A percentile compares a stretch with the other conserved stretches of the same genome.
Conservation (phyloP, 2,113 vertebrate species). For the Larimichthys crocea region DNA sequence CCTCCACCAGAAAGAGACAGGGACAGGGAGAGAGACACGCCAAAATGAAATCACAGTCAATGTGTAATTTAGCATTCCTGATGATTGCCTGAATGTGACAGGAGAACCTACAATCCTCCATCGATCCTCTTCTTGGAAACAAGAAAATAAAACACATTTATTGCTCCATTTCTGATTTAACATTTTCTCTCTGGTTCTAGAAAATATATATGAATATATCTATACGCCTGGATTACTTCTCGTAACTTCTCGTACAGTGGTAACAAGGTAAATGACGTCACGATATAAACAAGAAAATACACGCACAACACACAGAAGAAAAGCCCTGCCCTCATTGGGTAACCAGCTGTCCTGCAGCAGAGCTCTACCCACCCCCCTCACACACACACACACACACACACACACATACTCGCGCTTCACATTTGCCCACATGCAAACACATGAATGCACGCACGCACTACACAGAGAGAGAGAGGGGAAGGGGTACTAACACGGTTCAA, state of each 20-base stretch:
- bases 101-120: slow-evolving; percentile 64
- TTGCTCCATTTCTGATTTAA: slow-evolving; percentile 85
- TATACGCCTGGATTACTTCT: slow-evolving; percentile 73
- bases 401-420: slow-evolving; percentile 24
- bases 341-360: slow-evolving; percentile 87
- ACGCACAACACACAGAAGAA: slow-evolving; percentile 71
- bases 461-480: slow-evolving; percentile 52
- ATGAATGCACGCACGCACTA: slow-evolving; percentile 52
- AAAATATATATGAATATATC: slow-evolving; percentile 86
- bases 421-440: slow-evolving; percentile 47
- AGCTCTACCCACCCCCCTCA: slow-evolving; percentile 76
- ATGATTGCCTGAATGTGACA: slow-evolving; percentile 78
- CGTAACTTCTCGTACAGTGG: slow-evolving; percentile 64
- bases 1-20: slow-evolving; percentile 48
- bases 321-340: slow-evolving; percentile 77
- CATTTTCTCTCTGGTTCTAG: slow-evolving; percentile 81
- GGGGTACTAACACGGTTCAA: slow-evolving; percentile 72
- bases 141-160: slow-evolving; percentile 84
- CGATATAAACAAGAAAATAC: slow-evolving; percentile 78
- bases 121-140: slow-evolving; percentile 58
- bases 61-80: slow-evolving; percentile 73
- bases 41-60: slow-evolving; percentile 72
- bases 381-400: slow-evolving; percentile 29
- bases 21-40: slow-evolving; percentile 55
- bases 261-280: slow-evolving; percentile 77